Percentiles rank a stretch among this genome's conserved stretches.
Conservation (phyloP, 1,140 invertebrate genomes). For the Papilio glaucus region DNA sequence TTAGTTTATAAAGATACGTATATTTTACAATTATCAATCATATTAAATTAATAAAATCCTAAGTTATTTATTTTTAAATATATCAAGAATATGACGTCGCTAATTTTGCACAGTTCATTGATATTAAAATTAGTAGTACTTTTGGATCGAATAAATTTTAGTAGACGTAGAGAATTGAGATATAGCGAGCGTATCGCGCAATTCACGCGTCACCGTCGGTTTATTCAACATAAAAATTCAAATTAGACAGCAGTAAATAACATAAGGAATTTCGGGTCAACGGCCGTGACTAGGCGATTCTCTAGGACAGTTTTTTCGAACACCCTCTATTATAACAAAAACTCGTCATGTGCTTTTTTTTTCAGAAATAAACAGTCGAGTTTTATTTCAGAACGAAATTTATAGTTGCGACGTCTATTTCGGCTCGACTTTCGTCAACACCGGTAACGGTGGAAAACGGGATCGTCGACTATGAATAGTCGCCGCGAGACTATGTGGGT, state of each 20-base stretch:
- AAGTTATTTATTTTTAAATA: not conserved
- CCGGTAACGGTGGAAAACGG: conserved; percentile 56
- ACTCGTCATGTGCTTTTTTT: conserved; percentile 57
- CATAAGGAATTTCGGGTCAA: conserved; percentile 71
- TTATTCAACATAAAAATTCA: conserved; percentile 44
- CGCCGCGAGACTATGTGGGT: conserved; percentile 55
- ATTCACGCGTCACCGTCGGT: conserved; percentile 34
- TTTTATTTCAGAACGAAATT: conserved; percentile 76
- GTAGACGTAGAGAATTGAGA: conserved; percentile 28
- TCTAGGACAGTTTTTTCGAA: conserved; percentile 55
- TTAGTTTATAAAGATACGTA: not conserved
- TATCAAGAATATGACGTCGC: not conserved
- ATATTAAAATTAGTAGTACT: conserved; percentile 25
- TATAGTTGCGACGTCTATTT: conserved; percentile 76
- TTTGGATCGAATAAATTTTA: conserved; percentile 26
- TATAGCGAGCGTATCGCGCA: conserved; percentile 20
- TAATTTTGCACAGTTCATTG: not conserved
- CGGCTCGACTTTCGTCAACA: conserved; percentile 72
- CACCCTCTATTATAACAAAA: conserved; percentile 73
- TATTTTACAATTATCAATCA: not conserved
- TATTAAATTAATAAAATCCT: not conserved
- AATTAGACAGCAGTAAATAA: conserved; percentile 64
- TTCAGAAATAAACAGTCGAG: conserved; percentile 59
- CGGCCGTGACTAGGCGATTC: conserved; percentile 55
- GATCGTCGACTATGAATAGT: conserved; percentile 73